Percentiles rank a stretch among this genome's conserved stretches.
Evolutionary conservation across 1,140 invertebrate genomes (phyloP).

Genomic region (Ruditapes philippinarum): DNA sequence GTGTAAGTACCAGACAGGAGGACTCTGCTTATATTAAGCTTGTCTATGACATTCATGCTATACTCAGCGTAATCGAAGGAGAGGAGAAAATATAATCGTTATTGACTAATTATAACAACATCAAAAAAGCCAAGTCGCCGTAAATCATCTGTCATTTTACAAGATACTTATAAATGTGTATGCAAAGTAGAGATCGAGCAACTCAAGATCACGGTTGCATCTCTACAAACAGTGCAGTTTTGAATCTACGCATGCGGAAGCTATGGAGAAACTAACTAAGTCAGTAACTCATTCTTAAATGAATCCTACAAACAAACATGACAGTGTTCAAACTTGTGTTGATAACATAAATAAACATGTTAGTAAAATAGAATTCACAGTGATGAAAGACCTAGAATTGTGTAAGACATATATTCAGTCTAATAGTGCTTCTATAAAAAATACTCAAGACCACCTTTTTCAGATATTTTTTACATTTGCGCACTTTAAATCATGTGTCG

Average conservation of each 20-base stretch:
- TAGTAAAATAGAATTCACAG: not conserved
- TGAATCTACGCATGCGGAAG: not conserved
- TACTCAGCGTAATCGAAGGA: not conserved
- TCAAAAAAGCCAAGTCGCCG: not conserved
- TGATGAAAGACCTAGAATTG: too few species aligned
- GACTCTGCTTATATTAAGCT: not conserved
- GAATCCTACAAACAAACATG: not conserved
- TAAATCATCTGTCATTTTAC: not conserved
- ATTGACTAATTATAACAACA: not conserved
- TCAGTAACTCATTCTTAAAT: not conserved
- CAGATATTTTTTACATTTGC: not conserved
- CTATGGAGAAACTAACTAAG: not conserved
- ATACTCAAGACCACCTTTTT: not conserved
- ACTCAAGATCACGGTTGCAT: not conserved
- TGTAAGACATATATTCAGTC: too few species aligned
- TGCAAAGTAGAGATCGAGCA: conserved; percentile 4
- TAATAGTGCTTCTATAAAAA: too few species aligned
- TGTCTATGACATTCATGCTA: not conserved
- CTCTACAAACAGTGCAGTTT: not conserved
- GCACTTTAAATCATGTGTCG: not conserved
- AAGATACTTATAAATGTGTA: not conserved
- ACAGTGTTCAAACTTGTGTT: not conserved
- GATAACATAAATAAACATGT: not conserved
- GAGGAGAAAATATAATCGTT: not conserved
- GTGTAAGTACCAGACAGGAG: not conserved